Base-by-base conservation (phyloP, 2,113 vertebrate genomes). In the Odobenus rosmarus region DNA sequence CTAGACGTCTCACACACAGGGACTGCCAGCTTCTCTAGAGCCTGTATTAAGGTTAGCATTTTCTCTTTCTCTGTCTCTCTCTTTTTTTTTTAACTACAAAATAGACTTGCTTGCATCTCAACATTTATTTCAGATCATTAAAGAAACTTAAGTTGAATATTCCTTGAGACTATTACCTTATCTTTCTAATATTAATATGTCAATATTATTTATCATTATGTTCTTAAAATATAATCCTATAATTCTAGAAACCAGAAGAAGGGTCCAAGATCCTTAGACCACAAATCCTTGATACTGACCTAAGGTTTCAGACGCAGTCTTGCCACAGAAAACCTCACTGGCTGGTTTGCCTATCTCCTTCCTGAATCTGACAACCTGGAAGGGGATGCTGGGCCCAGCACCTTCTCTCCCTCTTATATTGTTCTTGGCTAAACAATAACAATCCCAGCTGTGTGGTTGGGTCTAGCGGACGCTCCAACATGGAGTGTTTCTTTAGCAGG, bases 401-500 rank as follows among this genome's bases (percentile, higher is more conserved):
- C 28, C 26, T 67, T 62, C 31, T 85, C 74, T 7, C 23, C 12
- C 28, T 79, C 31, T 55, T 55, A 0, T n/a, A 21, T 71, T 19
- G 21, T 10, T 96, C 42, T 42, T 90, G 42, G 88, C 59, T 76
- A 31, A 94, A 93, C 82, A 81, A 42, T 77, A 95, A 90, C 59
- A 12, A 39, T 67, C n/a, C 10, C 9, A n/a, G 19, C 26, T 69
- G 64, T 19, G 53, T 24, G 26, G 7, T 2, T 57, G 53, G 77
- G 51, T 33, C 72, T 24, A 12, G 31, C 15, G 19, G 69, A 5
- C 21, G 4, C 6, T 64, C 55, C 59, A 55, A 24, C 0, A 2
- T 42, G 14, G 36, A 76, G 1, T n/a, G 24, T 62, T 28, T 97
- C 24, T 82, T 67, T 28, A 82, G 28, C 46, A 39, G 59, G 15